Evolutionary conservation across 2,797 vertebrate species (phyloP), one percentile per base, ranked within the genome.

Genomic region (Pseudochromis fuscus): DNA sequence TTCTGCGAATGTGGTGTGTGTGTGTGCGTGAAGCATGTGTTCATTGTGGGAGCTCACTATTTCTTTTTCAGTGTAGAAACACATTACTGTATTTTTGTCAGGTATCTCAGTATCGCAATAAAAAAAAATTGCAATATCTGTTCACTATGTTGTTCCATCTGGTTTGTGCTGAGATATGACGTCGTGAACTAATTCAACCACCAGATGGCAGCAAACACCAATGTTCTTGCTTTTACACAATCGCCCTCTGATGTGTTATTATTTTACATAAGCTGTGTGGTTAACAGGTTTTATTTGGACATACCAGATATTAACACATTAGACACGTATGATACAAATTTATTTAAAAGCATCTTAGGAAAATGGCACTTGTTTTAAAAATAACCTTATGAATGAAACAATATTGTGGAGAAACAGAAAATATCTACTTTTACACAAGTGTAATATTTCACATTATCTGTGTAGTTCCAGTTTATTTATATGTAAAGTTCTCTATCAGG

Each of bases 51-150:
- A 83, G 85, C 78, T 89, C 85, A 83, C 75, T 86, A 76, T 86
- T 91, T 88, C 37, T 89, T 91, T 44, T 88, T 88, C 79, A 74
- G 71, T 90, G 88, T 90, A 70, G 59, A 86, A 86, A 74, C 76
- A 88, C 86, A 86, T 86, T 25, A 74, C 77, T 92, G 90, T 93
- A 90, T 84, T 88, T 35, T 84, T 88, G 89, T 92, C 87, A 87
- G 86, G 84, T 89, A 86, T 87, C 67, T 89, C 87, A 76, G 83
- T 92, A 92, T 87, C 83, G 90, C 92, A 93, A 93, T 93, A 92
- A 93, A 93, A 46, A 15, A 27, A 51, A 81, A 65, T 76, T 87
- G 87, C 87, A 87, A 86, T 87, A 87, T 92, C 77, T 85, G 75
- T 90, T 60, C 67, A 72, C 53, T 45, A 2, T 50, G 53, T 75